A percentile compares a stretch with the other conserved stretches of the same genome.
Conservation (phyloP, 2,797 vertebrate genomes). For the Hydrophis major region DNA sequence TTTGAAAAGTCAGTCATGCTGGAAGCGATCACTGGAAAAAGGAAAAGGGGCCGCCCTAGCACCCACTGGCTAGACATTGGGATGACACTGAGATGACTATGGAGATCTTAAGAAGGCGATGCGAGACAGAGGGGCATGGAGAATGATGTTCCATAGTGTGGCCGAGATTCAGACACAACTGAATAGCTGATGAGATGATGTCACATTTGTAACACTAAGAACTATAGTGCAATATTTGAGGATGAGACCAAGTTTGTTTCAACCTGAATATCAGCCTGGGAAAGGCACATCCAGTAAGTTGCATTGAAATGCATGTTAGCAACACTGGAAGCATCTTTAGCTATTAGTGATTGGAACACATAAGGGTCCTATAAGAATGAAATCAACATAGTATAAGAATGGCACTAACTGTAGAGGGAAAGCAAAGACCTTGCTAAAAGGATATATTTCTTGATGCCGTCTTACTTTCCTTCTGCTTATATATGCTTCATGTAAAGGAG, state of each 20-base stretch:
- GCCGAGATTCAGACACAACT: not conserved
- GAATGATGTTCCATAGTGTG: not conserved
- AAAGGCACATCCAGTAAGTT: not conserved
- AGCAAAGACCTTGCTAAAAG: not conserved
- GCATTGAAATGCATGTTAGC: not conserved
- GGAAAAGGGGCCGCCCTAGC: not conserved
- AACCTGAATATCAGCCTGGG: not conserved
- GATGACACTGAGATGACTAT: not conserved
- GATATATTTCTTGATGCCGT: not conserved
- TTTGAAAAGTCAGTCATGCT: not conserved
- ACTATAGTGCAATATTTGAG: not conserved
- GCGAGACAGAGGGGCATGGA: not conserved
- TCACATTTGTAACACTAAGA: not conserved
- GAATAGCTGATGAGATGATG: not conserved
- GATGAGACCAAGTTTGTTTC: not conserved
- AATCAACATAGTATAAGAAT: not conserved
- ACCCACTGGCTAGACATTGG: not conserved
- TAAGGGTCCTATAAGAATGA: not conserved
- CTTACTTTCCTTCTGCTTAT: not conserved
- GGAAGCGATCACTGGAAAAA: not conserved
- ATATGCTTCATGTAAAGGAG: not conserved
- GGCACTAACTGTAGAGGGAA: not conserved
- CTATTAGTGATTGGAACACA: not conserved
- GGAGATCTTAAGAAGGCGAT: not conserved
- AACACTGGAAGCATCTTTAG: not conserved